phyloP scores from a whole-genome alignment of 2,797 vertebrate species.

The Labroides dimidiatus region DNA sequence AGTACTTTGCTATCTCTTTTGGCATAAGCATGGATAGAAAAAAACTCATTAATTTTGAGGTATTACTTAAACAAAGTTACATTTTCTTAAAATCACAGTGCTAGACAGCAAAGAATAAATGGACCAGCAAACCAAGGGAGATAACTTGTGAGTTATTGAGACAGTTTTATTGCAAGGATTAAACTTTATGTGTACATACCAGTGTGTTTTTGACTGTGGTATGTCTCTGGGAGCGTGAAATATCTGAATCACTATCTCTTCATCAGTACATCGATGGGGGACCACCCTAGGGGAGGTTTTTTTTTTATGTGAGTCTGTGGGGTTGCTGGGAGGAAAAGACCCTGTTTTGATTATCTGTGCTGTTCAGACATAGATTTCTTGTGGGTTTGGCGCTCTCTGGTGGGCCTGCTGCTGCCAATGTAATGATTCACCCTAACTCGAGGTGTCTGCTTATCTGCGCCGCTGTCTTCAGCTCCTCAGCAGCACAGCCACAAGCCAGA shows the following conservation, averaged over 20 bases:
- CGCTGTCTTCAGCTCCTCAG: conserved; percentile 59
- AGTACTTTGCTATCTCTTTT: conserved; percentile 33
- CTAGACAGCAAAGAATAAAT: conserved; percentile 45
- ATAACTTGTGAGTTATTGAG: conserved; percentile 53
- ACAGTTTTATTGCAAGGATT: conserved; percentile 64
- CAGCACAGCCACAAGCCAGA: conserved; percentile 55
- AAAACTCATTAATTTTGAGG: conserved; percentile 33
- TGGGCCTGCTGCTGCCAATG: conserved; percentile 60
- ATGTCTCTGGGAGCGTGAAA: conserved; percentile 38
- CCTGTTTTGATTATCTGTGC: conserved; percentile 73
- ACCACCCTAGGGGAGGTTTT: conserved; percentile 57
- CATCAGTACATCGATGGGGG: conserved; percentile 51
- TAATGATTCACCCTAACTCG: conserved; percentile 68
- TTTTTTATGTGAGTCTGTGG: conserved; percentile 50
- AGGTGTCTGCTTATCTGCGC: conserved; percentile 68
- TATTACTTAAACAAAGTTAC: conserved; percentile 39
- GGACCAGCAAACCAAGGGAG: conserved; percentile 36
- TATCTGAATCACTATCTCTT: conserved; percentile 53
- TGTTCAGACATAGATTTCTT: conserved; percentile 62
- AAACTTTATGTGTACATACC: conserved; percentile 37
- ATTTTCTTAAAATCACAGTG: conserved; percentile 37
- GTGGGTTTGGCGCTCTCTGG: conserved; percentile 70
- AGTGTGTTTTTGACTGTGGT: conserved; percentile 38
- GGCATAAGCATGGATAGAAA: conserved; percentile 27
- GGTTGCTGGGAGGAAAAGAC: conserved; percentile 65